Percentiles rank a stretch among this genome's conserved stretches.
phyloP scores from a whole-genome alignment of 2,113 vertebrate species.

The Phrynosoma blainvillii region DNA sequence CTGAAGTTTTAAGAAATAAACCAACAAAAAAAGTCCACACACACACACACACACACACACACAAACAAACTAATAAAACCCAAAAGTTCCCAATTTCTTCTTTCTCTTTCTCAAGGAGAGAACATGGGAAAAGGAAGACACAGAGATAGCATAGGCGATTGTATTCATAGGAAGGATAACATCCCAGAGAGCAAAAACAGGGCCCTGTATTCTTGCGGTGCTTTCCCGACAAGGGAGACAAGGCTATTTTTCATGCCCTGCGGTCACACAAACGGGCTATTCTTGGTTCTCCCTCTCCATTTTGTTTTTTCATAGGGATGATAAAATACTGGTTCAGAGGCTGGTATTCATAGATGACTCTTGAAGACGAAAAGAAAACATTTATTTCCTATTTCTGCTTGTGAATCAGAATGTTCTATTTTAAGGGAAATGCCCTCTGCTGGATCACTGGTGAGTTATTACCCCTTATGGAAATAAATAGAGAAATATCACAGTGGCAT shows the following conservation, averaged over 20 bases:
- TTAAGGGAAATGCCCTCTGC: conserved; percentile 81
- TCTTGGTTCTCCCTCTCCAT: background rate
- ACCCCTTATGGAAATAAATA: conserved; percentile 84
- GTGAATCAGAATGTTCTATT: conserved; percentile 86
- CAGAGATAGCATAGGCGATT: background rate
- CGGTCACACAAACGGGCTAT: conserved; percentile 42
- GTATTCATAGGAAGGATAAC: conserved; percentile 1
- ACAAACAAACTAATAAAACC: conserved; percentile 19
- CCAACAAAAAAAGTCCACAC: conserved; percentile 5
- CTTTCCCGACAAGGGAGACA: background rate
- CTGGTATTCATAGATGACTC: conserved; percentile 76
- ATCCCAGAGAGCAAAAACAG: conserved; percentile 36
- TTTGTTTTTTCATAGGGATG: conserved; percentile 40
- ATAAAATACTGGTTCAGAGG: conserved; percentile 73
- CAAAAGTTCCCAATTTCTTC: background rate
- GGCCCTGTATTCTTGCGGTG: conserved; percentile 9
- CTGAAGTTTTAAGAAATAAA: too few species aligned
- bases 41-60: conserved; percentile 37
- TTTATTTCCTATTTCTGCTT: conserved; percentile 85
- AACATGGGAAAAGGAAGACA: background rate
- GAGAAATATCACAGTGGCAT: conserved; percentile 75
- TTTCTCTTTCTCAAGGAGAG: background rate
- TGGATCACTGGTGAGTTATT: conserved; percentile 79
- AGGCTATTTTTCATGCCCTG: conserved; percentile 49
- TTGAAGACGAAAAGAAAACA: conserved; percentile 82